A percentile compares a stretch with the other conserved stretches of the same genome.
Evolutionary conservation across 2,113 vertebrate species (phyloP).

Genomic region (Pardalotus punctatus): DNA sequence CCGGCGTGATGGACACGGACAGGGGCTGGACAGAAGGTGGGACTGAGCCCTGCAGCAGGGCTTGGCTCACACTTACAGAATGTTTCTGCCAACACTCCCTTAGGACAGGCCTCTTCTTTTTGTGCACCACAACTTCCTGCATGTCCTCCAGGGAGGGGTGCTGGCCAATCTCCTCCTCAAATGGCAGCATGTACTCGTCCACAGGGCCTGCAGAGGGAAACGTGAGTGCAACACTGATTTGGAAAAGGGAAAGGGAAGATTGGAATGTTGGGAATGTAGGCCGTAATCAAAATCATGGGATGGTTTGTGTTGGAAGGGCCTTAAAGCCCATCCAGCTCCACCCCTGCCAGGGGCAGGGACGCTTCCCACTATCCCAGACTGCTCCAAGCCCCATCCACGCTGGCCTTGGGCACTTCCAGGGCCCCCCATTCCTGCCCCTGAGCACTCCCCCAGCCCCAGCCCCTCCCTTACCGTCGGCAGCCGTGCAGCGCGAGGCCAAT

Average conservation of each 20-base stretch:
- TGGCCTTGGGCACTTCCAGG: background rate
- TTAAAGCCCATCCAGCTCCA: fast-evolving
- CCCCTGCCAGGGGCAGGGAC: background rate
- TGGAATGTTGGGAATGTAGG: fast-evolving
- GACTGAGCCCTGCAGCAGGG: background rate
- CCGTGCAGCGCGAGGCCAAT: conserved; percentile 90
- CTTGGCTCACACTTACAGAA: conserved; percentile 76
- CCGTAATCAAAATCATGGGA: fast-evolving
- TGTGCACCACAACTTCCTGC: conserved; percentile 98
- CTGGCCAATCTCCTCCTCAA: conserved; percentile 97
- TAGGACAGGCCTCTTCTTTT: conserved; percentile 93
- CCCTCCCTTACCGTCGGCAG: conserved; percentile 81
- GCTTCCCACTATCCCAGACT: fast-evolving
- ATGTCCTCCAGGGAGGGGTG: conserved; percentile 98
- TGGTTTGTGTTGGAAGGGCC: background rate
- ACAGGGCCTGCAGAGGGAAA: conserved; percentile 81
- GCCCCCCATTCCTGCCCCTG: fast-evolving
- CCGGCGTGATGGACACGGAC: background rate
- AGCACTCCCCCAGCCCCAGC: fast-evolving
- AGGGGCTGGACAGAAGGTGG: background rate
- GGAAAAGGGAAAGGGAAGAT: fast-evolving
- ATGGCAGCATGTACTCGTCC: conserved; percentile 96
- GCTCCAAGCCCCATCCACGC: background rate
- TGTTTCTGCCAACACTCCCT: conserved; percentile 98
- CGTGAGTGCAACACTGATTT: background rate